Evolutionary conservation across 2,797 vertebrate genomes (phyloP).

Genomic region (Sebastes variabilis): DNA sequence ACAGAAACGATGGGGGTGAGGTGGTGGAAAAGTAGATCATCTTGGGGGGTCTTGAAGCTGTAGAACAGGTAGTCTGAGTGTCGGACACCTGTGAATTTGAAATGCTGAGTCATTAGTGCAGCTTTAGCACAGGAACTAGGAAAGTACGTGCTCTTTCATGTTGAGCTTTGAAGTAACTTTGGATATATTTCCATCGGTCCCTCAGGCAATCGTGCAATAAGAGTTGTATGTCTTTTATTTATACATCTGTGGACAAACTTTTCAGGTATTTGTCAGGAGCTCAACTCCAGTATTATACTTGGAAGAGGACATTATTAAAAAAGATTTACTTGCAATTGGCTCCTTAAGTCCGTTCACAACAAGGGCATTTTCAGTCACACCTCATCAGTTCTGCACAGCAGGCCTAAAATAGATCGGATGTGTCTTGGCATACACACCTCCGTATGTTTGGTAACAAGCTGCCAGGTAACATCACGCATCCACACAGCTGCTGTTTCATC

Average conservation of each 20-base stretch:
- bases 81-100: constrained; percentile 7
- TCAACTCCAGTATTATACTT: constrained; percentile 2
- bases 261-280: not conserved
- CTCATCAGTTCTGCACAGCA: constrained; percentile 29
- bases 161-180: constrained; percentile 3
- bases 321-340: not conserved
- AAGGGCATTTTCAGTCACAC: constrained; percentile 34
- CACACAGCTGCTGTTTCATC: constrained; percentile 2
- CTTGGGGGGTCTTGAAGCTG: constrained; percentile 2
- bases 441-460: constrained; percentile 34
- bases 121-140: constrained; percentile 10
- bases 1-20: not conserved
- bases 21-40: constrained; percentile 4
- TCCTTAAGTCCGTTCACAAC: constrained; percentile 14
- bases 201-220: not conserved
- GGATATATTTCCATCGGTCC: not conserved
- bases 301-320: not conserved
- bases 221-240: not conserved
- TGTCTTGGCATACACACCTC: constrained; percentile 40
- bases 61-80: constrained; percentile 12
- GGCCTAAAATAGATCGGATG: constrained; percentile 55
- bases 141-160: constrained; percentile 28
- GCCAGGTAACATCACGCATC: constrained; percentile 36
- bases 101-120: constrained; percentile 27
- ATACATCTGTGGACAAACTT: not conserved